Conservation (phyloP, 2,113 vertebrate species). For the Oncorhynchus keta region DNA sequence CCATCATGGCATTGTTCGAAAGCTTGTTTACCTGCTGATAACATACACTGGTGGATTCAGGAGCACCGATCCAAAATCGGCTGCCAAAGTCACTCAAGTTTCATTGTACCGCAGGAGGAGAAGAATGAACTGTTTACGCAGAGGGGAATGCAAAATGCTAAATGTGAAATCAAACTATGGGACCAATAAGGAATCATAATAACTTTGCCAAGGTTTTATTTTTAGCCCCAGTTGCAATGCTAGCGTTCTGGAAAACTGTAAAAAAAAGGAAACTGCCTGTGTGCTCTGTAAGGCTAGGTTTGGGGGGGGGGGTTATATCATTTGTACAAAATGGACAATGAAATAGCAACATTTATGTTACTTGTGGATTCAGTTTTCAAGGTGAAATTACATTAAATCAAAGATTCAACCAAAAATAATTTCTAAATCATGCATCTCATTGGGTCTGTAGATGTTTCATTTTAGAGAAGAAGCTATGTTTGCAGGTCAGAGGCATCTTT, state of each 20-base stretch:
- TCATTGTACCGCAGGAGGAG: slow-evolving; percentile 77
- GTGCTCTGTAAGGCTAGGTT: slow-evolving; percentile 41
- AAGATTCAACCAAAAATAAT: neutral
- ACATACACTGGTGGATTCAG: slow-evolving; percentile 83
- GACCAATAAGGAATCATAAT: slow-evolving; percentile 77
- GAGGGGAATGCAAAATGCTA: slow-evolving; percentile 78
- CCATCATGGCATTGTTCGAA: slow-evolving; percentile 83
- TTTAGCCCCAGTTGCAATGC: slow-evolving; percentile 75
- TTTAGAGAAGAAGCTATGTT: slow-evolving; percentile 16
- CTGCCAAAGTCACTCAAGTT: slow-evolving; percentile 84
- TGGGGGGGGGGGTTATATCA: slow-evolving; percentile 4
- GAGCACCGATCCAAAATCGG: slow-evolving; percentile 80
- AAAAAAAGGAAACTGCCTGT: slow-evolving; percentile 57
- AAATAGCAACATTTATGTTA: slow-evolving; percentile 16
- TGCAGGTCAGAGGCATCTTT: slow-evolving; percentile 65
- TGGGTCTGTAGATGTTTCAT: neutral
- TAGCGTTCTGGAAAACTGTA: slow-evolving; percentile 62
- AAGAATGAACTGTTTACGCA: slow-evolving; percentile 80
- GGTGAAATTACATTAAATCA: neutral
- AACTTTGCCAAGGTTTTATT: slow-evolving; percentile 80
- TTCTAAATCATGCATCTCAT: too few species aligned
- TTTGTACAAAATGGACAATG: slow-evolving; percentile 7
- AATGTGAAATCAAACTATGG: slow-evolving; percentile 82
- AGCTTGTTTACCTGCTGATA: slow-evolving; percentile 87
- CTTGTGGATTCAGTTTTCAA: neutral